Evolutionary conservation across 1,140 invertebrate genomes (phyloP).

Genomic region (Hetaerina americana): DNA sequence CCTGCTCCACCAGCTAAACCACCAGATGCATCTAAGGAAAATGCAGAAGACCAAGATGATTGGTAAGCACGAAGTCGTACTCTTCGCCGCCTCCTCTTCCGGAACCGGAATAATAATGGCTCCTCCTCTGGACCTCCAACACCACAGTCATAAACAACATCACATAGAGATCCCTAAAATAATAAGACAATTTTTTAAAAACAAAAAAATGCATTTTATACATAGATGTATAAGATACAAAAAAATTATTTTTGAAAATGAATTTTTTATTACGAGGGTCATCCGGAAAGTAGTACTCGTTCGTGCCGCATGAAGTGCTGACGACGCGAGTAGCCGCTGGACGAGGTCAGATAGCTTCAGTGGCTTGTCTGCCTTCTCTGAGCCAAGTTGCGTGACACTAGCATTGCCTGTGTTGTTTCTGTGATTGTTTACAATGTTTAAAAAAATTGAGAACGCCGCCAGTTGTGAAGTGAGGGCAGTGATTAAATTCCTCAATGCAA

Average conservation of each 20-base stretch:
- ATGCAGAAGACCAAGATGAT: constrained; percentile 58
- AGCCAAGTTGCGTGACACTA: too few species aligned
- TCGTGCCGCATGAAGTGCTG: too few species aligned
- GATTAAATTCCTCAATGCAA: too few species aligned
- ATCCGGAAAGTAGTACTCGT: too few species aligned
- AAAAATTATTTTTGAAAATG: not conserved
- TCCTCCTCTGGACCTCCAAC: constrained; percentile 42
- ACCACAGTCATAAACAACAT: constrained; percentile 42
- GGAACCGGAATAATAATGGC: constrained; percentile 54
- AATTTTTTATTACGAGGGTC: not conserved
- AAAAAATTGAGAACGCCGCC: too few species aligned
- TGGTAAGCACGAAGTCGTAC: constrained; percentile 51
- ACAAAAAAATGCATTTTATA: not conserved
- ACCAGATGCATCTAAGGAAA: constrained; percentile 46
- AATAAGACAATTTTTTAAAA: constrained; percentile 6
- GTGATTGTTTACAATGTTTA: too few species aligned
- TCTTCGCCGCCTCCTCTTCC: constrained; percentile 45
- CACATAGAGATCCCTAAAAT: constrained; percentile 47
- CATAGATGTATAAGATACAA: not conserved
- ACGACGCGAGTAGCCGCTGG: too few species aligned
- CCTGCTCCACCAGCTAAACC: constrained; percentile 6
- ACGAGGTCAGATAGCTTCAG: too few species aligned
- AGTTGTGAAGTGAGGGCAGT: too few species aligned
- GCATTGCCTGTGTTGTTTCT: too few species aligned
- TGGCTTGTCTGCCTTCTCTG: too few species aligned